phyloP scores from a whole-genome alignment of 1,140 invertebrate genomes.

The Aphidius ervi region DNA sequence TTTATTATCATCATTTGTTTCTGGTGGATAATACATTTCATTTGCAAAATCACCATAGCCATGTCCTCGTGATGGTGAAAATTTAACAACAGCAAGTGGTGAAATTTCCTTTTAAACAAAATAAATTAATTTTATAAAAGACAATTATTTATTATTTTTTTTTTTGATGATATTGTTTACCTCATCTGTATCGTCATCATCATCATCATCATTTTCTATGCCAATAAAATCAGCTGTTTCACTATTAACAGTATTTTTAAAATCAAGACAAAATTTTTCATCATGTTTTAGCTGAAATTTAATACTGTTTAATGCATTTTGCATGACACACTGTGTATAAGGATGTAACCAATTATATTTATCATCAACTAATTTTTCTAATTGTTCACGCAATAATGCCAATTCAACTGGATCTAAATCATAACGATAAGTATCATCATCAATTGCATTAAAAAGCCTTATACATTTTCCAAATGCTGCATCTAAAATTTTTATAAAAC shows the following conservation, averaged over 20 bases:
- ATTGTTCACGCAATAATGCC: conserved; percentile 63
- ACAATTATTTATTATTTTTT: not conserved
- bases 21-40: conserved; percentile 71
- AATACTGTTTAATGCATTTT: conserved; percentile 67
- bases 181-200: not conserved
- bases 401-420: conserved; percentile 61
- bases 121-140: not conserved
- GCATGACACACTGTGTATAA: conserved; percentile 79
- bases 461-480: conserved; percentile 79
- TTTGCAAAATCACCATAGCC: conserved; percentile 68
- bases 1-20: not conserved
- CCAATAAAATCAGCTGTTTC: not conserved
- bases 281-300: conserved; percentile 30
- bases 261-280: conserved; percentile 24
- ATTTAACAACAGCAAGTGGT: conserved; percentile 72
- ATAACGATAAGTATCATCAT: conserved; percentile 61
- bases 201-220: not conserved
- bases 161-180: not conserved
- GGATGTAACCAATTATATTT: conserved; percentile 77
- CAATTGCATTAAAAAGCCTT: conserved; percentile 54
- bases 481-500: conserved; percentile 52
- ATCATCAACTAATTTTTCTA: conserved; percentile 62
- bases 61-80: conserved; percentile 66
- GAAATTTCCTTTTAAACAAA: conserved; percentile 52
- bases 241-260: conserved; percentile 21